Conservation (phyloP, 2,113 vertebrate genomes). For the Eretmochelys imbricata region DNA sequence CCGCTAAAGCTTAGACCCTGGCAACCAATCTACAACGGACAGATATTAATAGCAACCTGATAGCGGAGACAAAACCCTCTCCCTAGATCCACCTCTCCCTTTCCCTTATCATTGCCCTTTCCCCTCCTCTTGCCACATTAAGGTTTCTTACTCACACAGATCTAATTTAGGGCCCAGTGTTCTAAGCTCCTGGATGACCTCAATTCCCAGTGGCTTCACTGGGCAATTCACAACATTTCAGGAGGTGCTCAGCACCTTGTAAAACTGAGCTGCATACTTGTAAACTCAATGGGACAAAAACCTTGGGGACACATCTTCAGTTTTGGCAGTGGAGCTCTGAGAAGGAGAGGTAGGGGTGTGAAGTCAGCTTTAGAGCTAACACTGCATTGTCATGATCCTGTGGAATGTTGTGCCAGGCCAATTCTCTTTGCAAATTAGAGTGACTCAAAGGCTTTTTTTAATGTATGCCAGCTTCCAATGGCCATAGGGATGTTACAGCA, state of each 20-base stretch:
- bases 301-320: accelerated
- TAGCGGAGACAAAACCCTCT: neutral
- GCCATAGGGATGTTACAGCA: neutral
- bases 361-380: neutral
- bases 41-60: accelerated
- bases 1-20: neutral
- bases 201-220: neutral
- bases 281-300: neutral
- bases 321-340: neutral
- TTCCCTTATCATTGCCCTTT: accelerated
- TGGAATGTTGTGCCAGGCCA: neutral
- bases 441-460: neutral
- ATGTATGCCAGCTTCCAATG: neutral
- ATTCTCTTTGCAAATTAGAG: neutral
- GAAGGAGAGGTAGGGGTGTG: accelerated
- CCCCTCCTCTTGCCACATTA: neutral
- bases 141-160: neutral
- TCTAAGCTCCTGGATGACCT: neutral
- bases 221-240: neutral
- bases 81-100: neutral
- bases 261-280: neutral
- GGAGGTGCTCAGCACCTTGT: accelerated
- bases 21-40: neutral
- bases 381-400: neutral
- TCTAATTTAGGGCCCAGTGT: neutral